Conservation (phyloP, 2,797 vertebrate genomes). For the Prionace glauca region DNA sequence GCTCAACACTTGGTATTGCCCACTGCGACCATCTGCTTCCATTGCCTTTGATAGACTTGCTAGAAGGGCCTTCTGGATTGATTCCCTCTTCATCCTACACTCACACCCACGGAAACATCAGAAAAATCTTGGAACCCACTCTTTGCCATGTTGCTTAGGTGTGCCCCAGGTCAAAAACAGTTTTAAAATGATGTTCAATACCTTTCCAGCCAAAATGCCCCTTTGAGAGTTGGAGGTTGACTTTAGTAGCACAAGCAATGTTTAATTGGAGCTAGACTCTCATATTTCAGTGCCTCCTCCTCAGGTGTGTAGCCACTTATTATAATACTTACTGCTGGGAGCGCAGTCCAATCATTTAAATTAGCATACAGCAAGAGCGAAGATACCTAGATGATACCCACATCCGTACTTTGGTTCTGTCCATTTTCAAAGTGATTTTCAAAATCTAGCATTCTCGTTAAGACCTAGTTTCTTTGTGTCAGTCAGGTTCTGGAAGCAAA, state of each 20-base stretch:
- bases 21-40: background rate
- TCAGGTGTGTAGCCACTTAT: background rate
- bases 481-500: slow-evolving; percentile 2
- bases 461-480: background rate
- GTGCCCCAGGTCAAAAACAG: background rate
- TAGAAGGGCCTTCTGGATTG: background rate
- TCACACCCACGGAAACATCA: too few species aligned
- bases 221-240: background rate
- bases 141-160: background rate
- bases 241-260: background rate
- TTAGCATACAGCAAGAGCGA: background rate
- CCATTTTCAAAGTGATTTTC: background rate
- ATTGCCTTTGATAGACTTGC: background rate
- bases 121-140: background rate
- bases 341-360: background rate
- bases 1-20: background rate
- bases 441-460: background rate
- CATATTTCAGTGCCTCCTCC: background rate
- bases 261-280: background rate
- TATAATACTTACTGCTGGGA: background rate
- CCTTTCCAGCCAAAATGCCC: background rate
- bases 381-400: background rate
- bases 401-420: background rate
- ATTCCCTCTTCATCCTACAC: background rate
- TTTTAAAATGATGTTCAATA: background rate